These are phyloP conservation scores for Euleptes europaea DNA, from an alignment of 2,113 vertebrate species.

Conservation along the genomic window DNA sequence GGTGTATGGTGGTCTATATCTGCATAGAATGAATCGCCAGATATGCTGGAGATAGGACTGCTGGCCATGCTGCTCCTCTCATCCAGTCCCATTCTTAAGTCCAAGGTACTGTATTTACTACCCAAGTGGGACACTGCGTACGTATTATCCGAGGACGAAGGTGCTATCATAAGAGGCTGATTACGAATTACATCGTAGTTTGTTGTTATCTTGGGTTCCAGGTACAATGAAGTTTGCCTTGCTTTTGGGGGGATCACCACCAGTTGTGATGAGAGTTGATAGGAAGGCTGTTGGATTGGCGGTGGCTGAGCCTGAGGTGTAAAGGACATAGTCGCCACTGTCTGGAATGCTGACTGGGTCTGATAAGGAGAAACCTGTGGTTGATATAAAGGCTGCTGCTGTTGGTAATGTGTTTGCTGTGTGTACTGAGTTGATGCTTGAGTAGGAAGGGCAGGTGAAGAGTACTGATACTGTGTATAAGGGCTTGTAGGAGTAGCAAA, in stretches of 20 bases:
- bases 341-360: conserved; percentile 90
- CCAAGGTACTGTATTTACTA: conserved; percentile 90
- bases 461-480: conserved; percentile 93
- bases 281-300: conserved; percentile 84
- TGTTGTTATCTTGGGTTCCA: conserved; percentile 93
- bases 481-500: conserved; percentile 90
- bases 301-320: conserved; percentile 85
- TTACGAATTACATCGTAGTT: conserved; percentile 95
- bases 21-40: conserved; percentile 95
- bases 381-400: conserved; percentile 90
- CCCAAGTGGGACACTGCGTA: conserved; percentile 89
- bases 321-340: conserved; percentile 90
- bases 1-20: conserved; percentile 92
- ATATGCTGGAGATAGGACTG: conserved; percentile 96
- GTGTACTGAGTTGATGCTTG: conserved; percentile 90
- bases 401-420: conserved; percentile 91
- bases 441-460: conserved; percentile 84
- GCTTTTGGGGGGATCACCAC: conserved; percentile 92
- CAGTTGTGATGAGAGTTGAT: conserved; percentile 89
- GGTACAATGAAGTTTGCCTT: conserved; percentile 85
- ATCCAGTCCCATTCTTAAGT: conserved; percentile 91
- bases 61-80: conserved; percentile 93
- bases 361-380: conserved; percentile 93
- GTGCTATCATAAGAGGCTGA: conserved; percentile 92
- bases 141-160: conserved; percentile 87